Conservation (phyloP, 2,888 invertebrate genomes). For the Coelinius sp. region DNA sequence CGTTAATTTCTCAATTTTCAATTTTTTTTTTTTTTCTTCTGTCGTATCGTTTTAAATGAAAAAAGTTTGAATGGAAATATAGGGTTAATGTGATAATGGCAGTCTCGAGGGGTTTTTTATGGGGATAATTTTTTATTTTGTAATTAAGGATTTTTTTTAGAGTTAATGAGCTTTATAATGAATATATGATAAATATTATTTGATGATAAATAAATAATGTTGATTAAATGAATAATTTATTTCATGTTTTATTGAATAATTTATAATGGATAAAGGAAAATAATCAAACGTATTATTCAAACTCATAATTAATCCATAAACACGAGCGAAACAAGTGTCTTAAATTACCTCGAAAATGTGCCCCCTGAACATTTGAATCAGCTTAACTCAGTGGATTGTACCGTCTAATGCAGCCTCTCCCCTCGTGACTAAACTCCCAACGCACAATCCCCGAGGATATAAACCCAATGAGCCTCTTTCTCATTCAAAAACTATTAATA, state of each 20-base stretch:
- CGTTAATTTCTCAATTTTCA: background rate
- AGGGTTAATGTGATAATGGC: background rate
- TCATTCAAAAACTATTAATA: background rate
- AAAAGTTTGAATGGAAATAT: background rate
- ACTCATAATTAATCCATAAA: background rate
- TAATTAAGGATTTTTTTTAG: too few relatives aligned
- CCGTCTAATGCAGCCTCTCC: background rate
- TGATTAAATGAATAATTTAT: too few relatives aligned
- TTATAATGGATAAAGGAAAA: too few relatives aligned
- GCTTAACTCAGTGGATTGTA: background rate
- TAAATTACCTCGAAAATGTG: background rate
- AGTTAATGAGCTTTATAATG: too few relatives aligned
- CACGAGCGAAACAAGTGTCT: background rate
- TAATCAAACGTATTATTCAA: background rate
- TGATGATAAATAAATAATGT: too few relatives aligned
- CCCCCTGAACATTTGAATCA: background rate
- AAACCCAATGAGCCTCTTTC: background rate
- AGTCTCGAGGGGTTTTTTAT: background rate
- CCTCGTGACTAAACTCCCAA: background rate
- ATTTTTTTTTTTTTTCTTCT: background rate
- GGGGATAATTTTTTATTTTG: background rate
- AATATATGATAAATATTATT: too few relatives aligned
- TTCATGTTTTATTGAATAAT: too few relatives aligned
- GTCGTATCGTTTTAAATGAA: background rate
- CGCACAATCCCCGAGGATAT: background rate